phyloP scores from a whole-genome alignment of 2,113 vertebrate species.

The Spea bombifrons region DNA sequence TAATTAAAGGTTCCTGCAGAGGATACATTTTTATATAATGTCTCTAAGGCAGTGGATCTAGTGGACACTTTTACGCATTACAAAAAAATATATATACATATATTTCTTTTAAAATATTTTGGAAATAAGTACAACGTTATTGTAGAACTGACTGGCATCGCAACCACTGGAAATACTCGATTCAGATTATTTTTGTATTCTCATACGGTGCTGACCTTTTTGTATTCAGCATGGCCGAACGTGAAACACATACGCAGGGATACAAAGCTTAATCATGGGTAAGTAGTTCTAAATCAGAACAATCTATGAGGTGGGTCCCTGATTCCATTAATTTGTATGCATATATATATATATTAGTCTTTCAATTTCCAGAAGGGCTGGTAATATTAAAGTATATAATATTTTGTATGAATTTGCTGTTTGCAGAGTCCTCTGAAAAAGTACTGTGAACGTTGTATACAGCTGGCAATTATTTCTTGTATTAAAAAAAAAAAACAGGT shows the following conservation, averaged over 20 bases:
- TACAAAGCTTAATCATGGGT: neutral
- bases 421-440: slow-evolving; percentile 24
- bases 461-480: slow-evolving; percentile 27
- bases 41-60: no score
- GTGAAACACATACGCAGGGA: neutral
- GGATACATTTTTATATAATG: no score
- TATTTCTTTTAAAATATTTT: no score
- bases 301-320: neutral
- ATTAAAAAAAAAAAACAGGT: slow-evolving; percentile 4
- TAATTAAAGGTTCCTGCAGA: no score
- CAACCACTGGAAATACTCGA: slow-evolving; percentile 7
- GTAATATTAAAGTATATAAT: slow-evolving; percentile 2
- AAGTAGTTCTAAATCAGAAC: neutral
- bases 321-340: neutral
- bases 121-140: no score
- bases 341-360: neutral
- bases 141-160: neutral
- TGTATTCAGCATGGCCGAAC: slow-evolving; percentile 8
- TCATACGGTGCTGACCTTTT: neutral
- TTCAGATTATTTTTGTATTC: slow-evolving; percentile 32
- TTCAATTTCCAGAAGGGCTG: slow-evolving; percentile 12
- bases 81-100: no score
- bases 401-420: slow-evolving; percentile 21
- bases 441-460: slow-evolving; percentile 24
- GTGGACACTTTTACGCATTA: no score